Evolutionary conservation across 2,888 invertebrate genomes (phyloP), one percentile per base, ranked within the genome.

Genomic region (Agriopis marginaria): DNA sequence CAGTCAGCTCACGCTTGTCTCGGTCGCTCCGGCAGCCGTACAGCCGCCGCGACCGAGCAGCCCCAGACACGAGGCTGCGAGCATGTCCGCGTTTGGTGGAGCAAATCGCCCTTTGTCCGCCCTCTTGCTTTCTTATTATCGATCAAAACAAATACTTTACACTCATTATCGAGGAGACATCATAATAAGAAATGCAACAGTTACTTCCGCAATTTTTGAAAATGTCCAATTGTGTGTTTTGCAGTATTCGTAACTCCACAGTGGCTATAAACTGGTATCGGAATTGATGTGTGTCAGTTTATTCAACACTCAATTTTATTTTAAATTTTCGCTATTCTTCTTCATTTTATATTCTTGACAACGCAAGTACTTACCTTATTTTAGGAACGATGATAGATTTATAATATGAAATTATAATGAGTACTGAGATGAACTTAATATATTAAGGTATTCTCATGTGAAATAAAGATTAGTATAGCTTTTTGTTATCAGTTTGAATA

Each of bases 1-100:
- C 85, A 88, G 86, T 90, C 95, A 95, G 93, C 91, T 89, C 86
- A 86, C 88, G 89, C 90, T 90, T 91, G 90, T 83, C 90, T 90
- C 90, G 91, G 90, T 89, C 89, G 88, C 87, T 83, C 75, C 85
- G 86, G 86, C 80, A 78, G 84, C 83, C 78, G 72, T 80, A 80
- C 85, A 86, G 89, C 87, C 87, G 87, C 85, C 80, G 86, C 90
- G 92, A 91, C 90, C 92, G 93, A 94, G 92, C 93, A 93, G 93
- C 93, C 93, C 93, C 87, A 94, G 93, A 91, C 82, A 93, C 93
- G 93, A 92, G 93, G 93, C 93, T 93, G 93, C 93, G 92, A 93
- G 93, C 93, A 93, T 93, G 93, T 87, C 83, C 89, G 90, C 92
- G 92, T 91, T 91, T 92, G 89, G 88, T 91, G 90, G 90, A 90